Percentiles rank a stretch among this genome's conserved stretches.
These are phyloP conservation scores for Poecile montanus DNA, from an alignment of 2,797 vertebrate genomes.

Conservation along the genomic window DNA sequence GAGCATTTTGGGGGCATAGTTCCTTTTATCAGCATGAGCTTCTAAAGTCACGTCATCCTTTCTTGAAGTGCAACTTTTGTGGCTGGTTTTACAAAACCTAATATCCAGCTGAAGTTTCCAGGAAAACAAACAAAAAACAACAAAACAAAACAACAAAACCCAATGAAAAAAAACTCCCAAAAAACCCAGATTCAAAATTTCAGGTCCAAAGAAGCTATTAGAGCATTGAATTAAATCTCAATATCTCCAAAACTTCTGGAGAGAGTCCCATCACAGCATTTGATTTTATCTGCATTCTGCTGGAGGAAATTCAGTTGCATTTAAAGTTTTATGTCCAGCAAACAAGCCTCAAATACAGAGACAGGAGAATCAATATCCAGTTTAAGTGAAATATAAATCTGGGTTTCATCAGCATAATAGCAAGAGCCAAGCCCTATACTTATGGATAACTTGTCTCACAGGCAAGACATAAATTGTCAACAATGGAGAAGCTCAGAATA, in stretches of 20 bases:
- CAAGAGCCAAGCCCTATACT: conserved; percentile 50
- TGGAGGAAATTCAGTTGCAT: conserved; percentile 58
- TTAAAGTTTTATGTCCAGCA: conserved; percentile 62
- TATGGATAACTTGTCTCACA: conserved; percentile 55
- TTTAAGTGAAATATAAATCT: conserved; percentile 70
- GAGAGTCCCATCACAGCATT: conserved; percentile 4
- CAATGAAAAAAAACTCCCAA: not conserved
- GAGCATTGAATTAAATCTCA: conserved; percentile 1
- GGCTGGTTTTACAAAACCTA: not conserved
- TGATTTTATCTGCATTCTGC: conserved; percentile 39
- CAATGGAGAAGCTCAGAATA: conserved; percentile 21
- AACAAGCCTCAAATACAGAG: conserved; percentile 54
- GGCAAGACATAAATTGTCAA: conserved; percentile 39
- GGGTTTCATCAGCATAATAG: conserved; percentile 57
- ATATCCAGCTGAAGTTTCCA: not conserved
- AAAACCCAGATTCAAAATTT: not conserved
- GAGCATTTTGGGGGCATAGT: not conserved
- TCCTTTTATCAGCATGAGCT: not conserved
- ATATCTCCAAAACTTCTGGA: not conserved
- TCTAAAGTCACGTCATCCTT: not conserved
- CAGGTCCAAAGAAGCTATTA: conserved; percentile 13
- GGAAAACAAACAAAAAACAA: not conserved
- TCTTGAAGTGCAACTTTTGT: not conserved
- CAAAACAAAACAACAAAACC: not conserved
- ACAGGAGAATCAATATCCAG: conserved; percentile 61